Base-by-base conservation (phyloP, 2,888 invertebrate species). In the Caenorhabditis wallacei region DNA sequence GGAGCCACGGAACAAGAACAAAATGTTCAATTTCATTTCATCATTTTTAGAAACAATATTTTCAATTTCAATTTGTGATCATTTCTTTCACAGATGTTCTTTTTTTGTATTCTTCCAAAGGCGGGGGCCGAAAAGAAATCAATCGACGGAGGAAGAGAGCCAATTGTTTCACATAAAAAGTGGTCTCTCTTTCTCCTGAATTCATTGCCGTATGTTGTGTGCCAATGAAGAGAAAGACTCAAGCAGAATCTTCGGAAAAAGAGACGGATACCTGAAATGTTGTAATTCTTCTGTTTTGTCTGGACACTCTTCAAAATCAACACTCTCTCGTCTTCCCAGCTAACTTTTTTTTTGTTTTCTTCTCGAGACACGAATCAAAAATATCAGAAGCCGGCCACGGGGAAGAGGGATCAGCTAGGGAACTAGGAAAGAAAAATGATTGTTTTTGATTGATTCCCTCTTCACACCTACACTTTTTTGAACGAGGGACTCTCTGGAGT, bases 101-200 rank as follows among this genome's bases (percentile, higher is more conserved):
- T 40, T 43, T 43, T 40, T 63, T 22, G 37, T 10, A 64, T 43
- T 40, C 59, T 43, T 7, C 30, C 48, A 37, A 69, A 53, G 59
- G 53, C 71, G 71, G 48, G 71, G 71, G 71, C 71, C 24, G 71
- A 16, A 13, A 11, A 40, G 16, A 40, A 40, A 40, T 40, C n/a
- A 10, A 22, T 35, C 46, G 18, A 18, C 1, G 46, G 48, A 18
- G 16, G 30, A 20, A 13, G n/a, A 43, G 48, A 63, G 35, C 72
- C 72, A 68, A 66, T 66, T 75, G 66, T 66, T 66, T 75, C 75
- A 51, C 71, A 76, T 76, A 68, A 76, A 76, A 76, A 76, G 68
- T 66, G 57, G 66, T 46, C 40, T 26, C 37, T 10, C 22, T 5
- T 30, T 40, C n/a, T n/a, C n/a, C n/a, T 4, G 40, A 40, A 5